Evolutionary conservation across 2,888 invertebrate species (phyloP), one percentile per base, ranked within the genome.

Genomic region (Hemithea aestivaria): DNA sequence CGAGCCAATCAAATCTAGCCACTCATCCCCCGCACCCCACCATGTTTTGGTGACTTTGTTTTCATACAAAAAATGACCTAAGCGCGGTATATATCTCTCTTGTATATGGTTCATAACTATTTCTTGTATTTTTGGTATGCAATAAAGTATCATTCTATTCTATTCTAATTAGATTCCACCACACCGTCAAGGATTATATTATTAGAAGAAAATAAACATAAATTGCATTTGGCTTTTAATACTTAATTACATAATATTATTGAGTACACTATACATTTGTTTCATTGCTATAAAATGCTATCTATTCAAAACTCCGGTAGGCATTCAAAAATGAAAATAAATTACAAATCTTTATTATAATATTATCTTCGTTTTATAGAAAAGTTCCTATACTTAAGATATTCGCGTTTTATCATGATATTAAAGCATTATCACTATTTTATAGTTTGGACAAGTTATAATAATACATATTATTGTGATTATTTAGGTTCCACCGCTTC

Each of bases 231-330:
- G 83, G 83, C 81, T 85, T 87, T 87, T 87, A 85, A 84, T 85
- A 80, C 84, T 87, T 87, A 85, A 82, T 83, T 81, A 84, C 76
- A 84, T 81, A n/a, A n/a, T n/a, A 76, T 81, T 83, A 83, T 83
- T 70, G 85, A 85, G 77, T 85, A 87, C 80, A 82, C 84, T 85
- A 85, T 85, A 85, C 84, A 84, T 82, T 81, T 81, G 77, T 80
- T 83, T 84, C 77, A 81, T 81, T 85, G 80, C 85, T 87, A 87
- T 85, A 85, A 87, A 87, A 87, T 84, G 84, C 87, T 87, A 85
- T 82, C 85, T 85, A 87, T 81, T 81, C 79, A 83, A 80, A 83
- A 83, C 76, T 81, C 73, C 77, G 76, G 83, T 85, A 87, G 84
- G 84, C 87, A 75, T 83, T 79, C 75, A 74, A 79, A 83, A 84